Evolutionary conservation across 2,113 vertebrate species (phyloP), one percentile per base, ranked within the genome.

Genomic region (Jacana jacana): DNA sequence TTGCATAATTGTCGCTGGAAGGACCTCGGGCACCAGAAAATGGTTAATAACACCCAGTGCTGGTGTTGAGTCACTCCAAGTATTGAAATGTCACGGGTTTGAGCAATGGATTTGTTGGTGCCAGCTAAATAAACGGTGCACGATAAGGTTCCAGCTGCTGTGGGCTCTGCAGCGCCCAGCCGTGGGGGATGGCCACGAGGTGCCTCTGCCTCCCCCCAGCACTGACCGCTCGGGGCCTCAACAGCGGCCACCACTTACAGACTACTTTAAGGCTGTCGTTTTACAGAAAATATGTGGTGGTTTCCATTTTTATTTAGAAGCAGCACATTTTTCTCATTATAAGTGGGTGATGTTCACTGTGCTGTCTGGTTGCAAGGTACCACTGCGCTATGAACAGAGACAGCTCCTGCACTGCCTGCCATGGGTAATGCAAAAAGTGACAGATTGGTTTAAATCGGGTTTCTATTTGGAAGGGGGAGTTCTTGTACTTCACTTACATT

Each of bases 121-220:
- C 48, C 69, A 84, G 35, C 35, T 51, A 75, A 75, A 89, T 30
- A 73, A 86, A 75, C 0, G 6, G 16, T 4, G 4, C 5, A 4
- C 2, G 4, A 20, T 57, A 33, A 65, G 3, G 4, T 33, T 20
- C 11, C 16, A 39, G 55, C 55, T 81, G 64, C 71, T 54, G 25
- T 0, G 7, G 80, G 71, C 31, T 46, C 75, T 22, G 37, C 9
- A 39, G 20, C 3, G 2, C 17, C 55, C 55, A 14, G 35, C 17
- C 19, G 48, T 77, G 9, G 0, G 0, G 33, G 49, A 57, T 30
- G 24, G 12, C 14, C 6, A 2, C 0, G 1, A 77, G 37, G 3
- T 55, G 17, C 30, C 69, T 61, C 60, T 73, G 37, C 61, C 70
- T 89, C 0, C 17, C 78, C 39, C 31, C 3, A 7, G 72, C 39